These are phyloP conservation scores for Scophthalmus maximus DNA, from an alignment of 2,113 vertebrate genomes.

Conservation along the genomic window DNA sequence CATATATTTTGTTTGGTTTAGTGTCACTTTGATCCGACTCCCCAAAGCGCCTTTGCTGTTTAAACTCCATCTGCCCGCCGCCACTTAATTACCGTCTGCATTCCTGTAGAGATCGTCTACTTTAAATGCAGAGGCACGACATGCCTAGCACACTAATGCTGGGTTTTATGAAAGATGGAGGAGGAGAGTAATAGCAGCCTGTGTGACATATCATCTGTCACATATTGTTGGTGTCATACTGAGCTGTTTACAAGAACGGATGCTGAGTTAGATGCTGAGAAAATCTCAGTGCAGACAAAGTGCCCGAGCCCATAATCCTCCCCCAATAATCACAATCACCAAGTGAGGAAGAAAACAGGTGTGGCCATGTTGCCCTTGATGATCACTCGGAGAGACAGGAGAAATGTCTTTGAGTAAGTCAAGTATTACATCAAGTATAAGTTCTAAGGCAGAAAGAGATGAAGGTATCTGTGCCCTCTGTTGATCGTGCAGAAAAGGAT, in stretches of 20 bases:
- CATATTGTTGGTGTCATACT: constrained; percentile 42
- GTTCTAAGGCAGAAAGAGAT: background rate
- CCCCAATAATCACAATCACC: constrained; percentile 19
- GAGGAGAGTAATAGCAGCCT: constrained; percentile 29
- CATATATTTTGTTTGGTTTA: constrained; percentile 46
- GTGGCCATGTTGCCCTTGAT: background rate
- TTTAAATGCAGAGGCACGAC: constrained; percentile 48
- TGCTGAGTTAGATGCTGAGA: constrained; percentile 33
- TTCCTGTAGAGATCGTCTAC: constrained; percentile 49
- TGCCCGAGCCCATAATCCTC: constrained; percentile 16
- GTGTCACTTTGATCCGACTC: constrained; percentile 47
- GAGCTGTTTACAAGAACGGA: constrained; percentile 34
- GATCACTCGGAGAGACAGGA: background rate
- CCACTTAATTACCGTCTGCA: constrained; percentile 61
- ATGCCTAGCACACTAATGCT: constrained; percentile 43
- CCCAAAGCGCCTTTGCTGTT: constrained; percentile 41
- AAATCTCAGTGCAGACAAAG: constrained; percentile 14
- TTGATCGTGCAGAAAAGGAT: background rate
- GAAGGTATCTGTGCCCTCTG: background rate
- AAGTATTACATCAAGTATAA: background rate
- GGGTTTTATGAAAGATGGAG: constrained; percentile 47
- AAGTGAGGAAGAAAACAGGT: constrained; percentile 36
- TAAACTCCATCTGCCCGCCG: constrained; percentile 51
- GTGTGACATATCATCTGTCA: constrained; percentile 50
- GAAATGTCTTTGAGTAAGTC: background rate